phyloP scores from a whole-genome alignment of 1,140 invertebrate species.

The Globodera ellingtonae region DNA sequence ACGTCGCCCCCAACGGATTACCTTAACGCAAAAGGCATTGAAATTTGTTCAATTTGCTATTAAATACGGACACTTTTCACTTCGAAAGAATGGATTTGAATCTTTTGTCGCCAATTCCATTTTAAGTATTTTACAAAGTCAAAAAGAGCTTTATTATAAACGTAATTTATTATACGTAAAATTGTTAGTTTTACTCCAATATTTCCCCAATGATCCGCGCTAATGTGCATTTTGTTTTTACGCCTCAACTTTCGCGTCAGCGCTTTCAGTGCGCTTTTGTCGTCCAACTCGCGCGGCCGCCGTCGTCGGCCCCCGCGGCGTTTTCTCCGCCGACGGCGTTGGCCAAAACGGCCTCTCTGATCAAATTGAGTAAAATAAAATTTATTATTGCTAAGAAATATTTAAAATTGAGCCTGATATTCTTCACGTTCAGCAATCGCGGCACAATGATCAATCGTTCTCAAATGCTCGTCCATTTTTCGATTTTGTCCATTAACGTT shows the following conservation, averaged over 20 bases:
- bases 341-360: not conserved
- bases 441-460: not conserved
- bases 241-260: not conserved
- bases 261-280: not conserved
- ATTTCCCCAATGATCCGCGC: not conserved
- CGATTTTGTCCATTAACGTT: not conserved
- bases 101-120: no score
- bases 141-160: no score
- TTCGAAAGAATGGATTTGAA: no score
- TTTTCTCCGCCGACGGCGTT: not conserved
- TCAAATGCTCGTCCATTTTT: not conserved
- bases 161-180: no score
- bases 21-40: not conserved
- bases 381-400: not conserved
- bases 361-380: not conserved
- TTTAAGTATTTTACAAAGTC: no score
- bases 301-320: not conserved
- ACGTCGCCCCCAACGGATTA: not conserved
- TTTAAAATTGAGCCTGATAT: not conserved
- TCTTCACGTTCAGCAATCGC: not conserved
- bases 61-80: no score
- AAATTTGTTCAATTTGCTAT: no score
- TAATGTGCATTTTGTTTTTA: not conserved
- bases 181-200: not conserved
- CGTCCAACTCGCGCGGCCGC: not conserved